A percentile compares a stretch with the other conserved stretches of the same genome.
phyloP scores from a whole-genome alignment of 2,888 invertebrate genomes.

The Zelleria hepariella region DNA sequence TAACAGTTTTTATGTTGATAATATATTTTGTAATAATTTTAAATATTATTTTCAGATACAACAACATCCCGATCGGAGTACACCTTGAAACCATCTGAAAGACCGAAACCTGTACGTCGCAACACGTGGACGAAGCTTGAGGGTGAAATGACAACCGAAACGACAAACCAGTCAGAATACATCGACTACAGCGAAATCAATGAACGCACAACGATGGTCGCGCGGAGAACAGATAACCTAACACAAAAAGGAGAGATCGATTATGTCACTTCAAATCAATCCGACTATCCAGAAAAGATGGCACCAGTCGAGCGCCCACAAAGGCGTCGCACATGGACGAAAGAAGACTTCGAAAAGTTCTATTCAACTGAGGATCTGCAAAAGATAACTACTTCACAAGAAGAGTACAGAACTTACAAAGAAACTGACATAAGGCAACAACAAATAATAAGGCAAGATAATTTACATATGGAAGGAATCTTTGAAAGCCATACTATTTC shows the following conservation, averaged over 20 bases:
- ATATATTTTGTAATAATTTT: no score
- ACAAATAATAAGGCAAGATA: constrained; percentile 56
- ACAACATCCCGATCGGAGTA: constrained; percentile 80
- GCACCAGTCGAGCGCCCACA: constrained; percentile 70
- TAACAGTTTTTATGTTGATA: not conserved
- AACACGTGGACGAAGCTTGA: constrained; percentile 85
- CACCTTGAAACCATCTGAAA: constrained; percentile 76
- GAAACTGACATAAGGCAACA: constrained; percentile 64
- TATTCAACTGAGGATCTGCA: constrained; percentile 71
- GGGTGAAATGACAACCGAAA: constrained; percentile 80
- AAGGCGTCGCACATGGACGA: constrained; percentile 78
- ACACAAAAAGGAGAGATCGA: constrained; percentile 78
- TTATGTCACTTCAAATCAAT: constrained; percentile 75
- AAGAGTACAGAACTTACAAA: constrained; percentile 76
- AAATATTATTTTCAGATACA: constrained; percentile 62
- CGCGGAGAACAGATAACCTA: constrained; percentile 76
- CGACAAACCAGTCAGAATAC: constrained; percentile 77
- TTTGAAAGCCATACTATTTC: constrained; percentile 62
- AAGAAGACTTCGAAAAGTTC: constrained; percentile 80
- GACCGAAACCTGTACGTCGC: constrained; percentile 76
- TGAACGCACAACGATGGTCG: constrained; percentile 73
- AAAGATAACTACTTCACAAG: constrained; percentile 75
- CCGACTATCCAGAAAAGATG: constrained; percentile 74
- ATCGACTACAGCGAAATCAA: constrained; percentile 73
- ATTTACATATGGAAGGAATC: constrained; percentile 63